phyloP scores from a whole-genome alignment of 2,797 vertebrate species.

The Enteromius fasciolatus region DNA sequence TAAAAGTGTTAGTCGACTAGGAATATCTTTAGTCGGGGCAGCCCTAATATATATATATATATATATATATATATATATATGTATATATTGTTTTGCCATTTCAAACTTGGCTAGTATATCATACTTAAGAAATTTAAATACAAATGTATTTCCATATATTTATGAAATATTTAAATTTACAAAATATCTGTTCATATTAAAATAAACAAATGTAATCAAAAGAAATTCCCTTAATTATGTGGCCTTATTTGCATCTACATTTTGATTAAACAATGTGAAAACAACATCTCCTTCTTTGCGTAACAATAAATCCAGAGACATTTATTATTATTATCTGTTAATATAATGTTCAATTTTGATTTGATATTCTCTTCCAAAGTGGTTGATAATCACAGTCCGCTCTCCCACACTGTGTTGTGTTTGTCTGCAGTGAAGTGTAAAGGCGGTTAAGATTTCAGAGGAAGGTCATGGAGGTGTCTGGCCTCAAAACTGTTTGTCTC shows the following conservation, averaged over 20 bases:
- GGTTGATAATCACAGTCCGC: not conserved
- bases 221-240: not conserved
- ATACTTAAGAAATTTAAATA: not conserved
- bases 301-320: not conserved
- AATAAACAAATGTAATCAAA: no score
- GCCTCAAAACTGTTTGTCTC: conserved; percentile 62
- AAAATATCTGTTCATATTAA: no score
- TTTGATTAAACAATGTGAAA: not conserved
- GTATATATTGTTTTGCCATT: not conserved
- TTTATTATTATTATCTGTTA: not conserved
- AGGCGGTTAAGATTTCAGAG: conserved; percentile 57
- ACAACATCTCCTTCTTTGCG: not conserved
- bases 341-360: not conserved
- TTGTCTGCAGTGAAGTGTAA: conserved; percentile 43
- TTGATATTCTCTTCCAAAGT: not conserved
- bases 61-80: no score
- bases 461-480: conserved; percentile 61
- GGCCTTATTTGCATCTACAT: not conserved
- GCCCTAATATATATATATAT: no score
- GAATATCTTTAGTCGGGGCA: no score
- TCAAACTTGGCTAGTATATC: not conserved
- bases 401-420: not conserved
- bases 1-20: no score
- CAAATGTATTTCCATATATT: not conserved
- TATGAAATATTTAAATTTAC: not conserved